Conservation (phyloP, 1,140 invertebrate species). For the Orius insidiosus region DNA sequence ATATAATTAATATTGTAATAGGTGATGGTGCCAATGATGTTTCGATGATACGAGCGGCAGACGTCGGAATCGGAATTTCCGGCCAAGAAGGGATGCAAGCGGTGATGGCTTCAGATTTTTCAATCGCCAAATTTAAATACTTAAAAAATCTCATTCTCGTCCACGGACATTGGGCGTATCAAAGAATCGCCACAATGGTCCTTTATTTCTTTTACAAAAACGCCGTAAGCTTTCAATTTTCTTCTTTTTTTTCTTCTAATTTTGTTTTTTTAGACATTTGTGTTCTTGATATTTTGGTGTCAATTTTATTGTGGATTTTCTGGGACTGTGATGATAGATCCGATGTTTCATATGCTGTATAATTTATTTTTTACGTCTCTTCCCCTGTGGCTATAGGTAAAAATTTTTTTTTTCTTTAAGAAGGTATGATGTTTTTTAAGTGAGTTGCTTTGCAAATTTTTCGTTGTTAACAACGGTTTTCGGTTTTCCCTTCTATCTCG, state of each 20-base stretch:
- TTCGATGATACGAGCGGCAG: constrained; percentile 93
- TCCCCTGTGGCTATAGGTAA: constrained; percentile 73
- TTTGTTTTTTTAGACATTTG: constrained; percentile 53
- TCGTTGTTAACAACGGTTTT: no score
- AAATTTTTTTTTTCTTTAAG: no score
- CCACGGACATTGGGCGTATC: constrained; percentile 94
- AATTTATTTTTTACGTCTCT: constrained; percentile 87
- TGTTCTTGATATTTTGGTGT: constrained; percentile 87
- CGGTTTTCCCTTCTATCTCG: no score
- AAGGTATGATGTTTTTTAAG: no score
- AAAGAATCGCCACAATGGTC: constrained; percentile 79
- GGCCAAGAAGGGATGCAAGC: constrained; percentile 92
- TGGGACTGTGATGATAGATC: constrained; percentile 78
- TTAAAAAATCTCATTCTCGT: constrained; percentile 72
- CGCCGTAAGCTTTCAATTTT: constrained; percentile 49
- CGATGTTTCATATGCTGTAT: constrained; percentile 84
- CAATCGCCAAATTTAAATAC: constrained; percentile 76
- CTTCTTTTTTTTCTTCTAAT: background rate
- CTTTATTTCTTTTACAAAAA: constrained; percentile 97
- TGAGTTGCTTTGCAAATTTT: no score
- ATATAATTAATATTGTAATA: no score
- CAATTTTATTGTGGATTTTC: constrained; percentile 83
- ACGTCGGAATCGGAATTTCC: constrained; percentile 86
- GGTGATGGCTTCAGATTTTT: constrained; percentile 93
- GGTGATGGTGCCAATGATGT: constrained; percentile 94